Percentiles rank a stretch among this genome's conserved stretches.
These are phyloP conservation scores for Rousettus madagascariensis DNA, from an alignment of 2,797 vertebrate genomes.

Conservation along the genomic window DNA sequence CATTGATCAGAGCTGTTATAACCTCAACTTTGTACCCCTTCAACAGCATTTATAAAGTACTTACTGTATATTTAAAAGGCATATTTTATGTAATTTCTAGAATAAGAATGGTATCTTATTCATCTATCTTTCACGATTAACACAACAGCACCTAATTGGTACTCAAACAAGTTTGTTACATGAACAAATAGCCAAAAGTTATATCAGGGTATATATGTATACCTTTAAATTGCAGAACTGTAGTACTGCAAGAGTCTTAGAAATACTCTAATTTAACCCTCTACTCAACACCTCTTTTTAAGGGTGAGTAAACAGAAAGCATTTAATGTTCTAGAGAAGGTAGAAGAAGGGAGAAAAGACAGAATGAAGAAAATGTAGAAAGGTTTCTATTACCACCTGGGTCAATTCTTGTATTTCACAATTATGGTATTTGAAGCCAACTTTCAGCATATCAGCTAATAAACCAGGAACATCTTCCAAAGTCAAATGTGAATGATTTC, in stretches of 20 bases:
- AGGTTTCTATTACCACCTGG: neutral
- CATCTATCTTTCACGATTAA: neutral
- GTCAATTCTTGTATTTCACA: neutral
- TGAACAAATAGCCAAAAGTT: neutral
- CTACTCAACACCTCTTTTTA: neutral
- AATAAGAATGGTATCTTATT: neutral
- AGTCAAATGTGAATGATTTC: conserved; percentile 54
- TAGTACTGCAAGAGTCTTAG: neutral
- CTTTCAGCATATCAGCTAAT: neutral
- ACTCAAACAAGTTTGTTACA: neutral
- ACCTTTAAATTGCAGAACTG: neutral
- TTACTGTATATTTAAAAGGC: conserved; percentile 7
- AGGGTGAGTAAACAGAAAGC: conserved; percentile 27
- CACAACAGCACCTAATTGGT: neutral
- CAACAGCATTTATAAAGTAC: conserved; percentile 16
- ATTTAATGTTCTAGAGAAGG: neutral
- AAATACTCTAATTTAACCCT: neutral
- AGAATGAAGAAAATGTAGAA: neutral
- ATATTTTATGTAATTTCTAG: conserved; percentile 21
- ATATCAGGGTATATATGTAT: neutral
- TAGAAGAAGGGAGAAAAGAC: neutral
- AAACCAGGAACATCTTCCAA: conserved; percentile 2
- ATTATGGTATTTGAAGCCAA: neutral
- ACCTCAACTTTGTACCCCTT: neutral
- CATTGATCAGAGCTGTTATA: neutral